Conservation (phyloP, 1,140 invertebrate genomes). For the Eurosta solidaginis region DNA sequence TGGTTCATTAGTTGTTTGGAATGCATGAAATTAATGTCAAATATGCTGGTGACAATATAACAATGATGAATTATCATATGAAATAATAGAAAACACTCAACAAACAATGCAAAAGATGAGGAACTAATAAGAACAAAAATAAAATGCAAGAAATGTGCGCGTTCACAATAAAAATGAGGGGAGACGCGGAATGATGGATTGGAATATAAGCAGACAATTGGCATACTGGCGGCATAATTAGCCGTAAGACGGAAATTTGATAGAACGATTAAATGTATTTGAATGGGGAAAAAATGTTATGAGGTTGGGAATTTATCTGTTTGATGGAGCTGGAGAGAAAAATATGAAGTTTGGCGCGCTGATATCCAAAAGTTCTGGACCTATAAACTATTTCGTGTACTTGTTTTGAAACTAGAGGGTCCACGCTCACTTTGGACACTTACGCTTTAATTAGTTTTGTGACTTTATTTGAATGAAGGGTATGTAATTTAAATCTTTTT, state of each 20-base stretch:
- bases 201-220: background rate
- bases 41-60: constrained; percentile 22
- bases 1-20: background rate
- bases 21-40: constrained; percentile 25
- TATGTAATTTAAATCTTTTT: no score
- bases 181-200: background rate
- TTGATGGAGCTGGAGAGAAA: background rate
- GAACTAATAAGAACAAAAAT: background rate
- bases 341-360: no score
- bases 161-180: no score
- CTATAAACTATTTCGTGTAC: no score
- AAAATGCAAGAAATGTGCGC: background rate
- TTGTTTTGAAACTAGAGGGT: no score
- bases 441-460: no score
- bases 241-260: background rate
- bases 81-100: constrained; percentile 16
- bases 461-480: no score
- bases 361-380: no score
- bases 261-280: background rate
- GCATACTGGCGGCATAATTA: background rate
- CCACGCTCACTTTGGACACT: no score
- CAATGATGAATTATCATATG: constrained; percentile 15
- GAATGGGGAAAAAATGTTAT: background rate
- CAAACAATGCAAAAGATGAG: background rate
- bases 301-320: background rate